Base-by-base conservation (phyloP, 2,888 invertebrate species). In the Apamea crenata region DNA sequence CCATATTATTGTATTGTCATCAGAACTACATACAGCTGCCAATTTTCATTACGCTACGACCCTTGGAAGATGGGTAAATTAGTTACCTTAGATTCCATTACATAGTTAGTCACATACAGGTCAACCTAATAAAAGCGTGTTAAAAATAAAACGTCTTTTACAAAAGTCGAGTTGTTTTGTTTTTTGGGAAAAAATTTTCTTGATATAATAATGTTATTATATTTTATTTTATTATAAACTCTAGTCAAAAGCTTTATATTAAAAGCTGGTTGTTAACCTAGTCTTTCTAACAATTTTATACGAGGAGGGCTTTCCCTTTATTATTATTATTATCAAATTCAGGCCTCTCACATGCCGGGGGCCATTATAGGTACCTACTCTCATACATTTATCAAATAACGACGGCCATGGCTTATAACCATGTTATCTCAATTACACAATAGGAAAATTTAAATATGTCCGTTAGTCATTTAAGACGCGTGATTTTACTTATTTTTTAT, bases 391-490 rank as follows among this genome's bases (percentile, higher is more conserved):
- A 84, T 81, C 77, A 81, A 84, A 84, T 74, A 77, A 81, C 68
- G 18, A 40, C 18, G 61, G 40, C 69, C 56, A 75, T 72, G 66
- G 36, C 53, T 73, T 78, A 82, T 75, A 73, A 69, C 44, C 44
- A 66, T 74, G 73, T 82, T 76, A 85, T 85, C 75, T 75, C 36
- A 74, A 73, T 75, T 78, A 85, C 59, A 85, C 25, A 78, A 81
- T 63, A 82, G 71, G 47, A 78, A 84, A 61, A 68, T 70, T 32
- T 21, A 73, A 32, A 72, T 66, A 29, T 69, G 32, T 66, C 40
- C n/a, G 44, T 32, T 67, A 6, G 50, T 70, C 32, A 47, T 74
- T 73, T 73, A 14, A 32, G 12, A 29, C n/a, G 44, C 32, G 73
- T 67, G 61, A 25, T 53, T 72, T 74, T 36, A 40, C 44, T 65